phyloP scores from a whole-genome alignment of 2,888 invertebrate species.

The Yponomeuta sedellus region DNA sequence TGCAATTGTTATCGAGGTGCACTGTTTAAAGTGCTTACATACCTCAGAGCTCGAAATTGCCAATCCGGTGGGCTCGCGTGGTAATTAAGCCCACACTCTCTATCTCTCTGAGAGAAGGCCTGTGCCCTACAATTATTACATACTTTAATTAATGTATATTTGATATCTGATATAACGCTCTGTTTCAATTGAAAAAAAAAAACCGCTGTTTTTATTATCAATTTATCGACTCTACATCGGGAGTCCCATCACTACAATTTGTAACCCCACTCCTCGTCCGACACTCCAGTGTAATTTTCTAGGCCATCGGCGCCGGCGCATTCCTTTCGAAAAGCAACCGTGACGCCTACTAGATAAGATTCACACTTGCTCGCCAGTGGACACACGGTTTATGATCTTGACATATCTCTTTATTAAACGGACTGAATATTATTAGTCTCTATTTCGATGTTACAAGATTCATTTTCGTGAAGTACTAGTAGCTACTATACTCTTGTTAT shows the following conservation, averaged over 20 bases:
- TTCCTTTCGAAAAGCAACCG: not conserved
- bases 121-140: too few species aligned
- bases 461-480: not conserved
- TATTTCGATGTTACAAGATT: not conserved
- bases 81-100: too few species aligned
- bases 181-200: too few species aligned
- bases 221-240: not conserved
- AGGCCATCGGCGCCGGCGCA: conserved; percentile 23
- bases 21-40: too few species aligned
- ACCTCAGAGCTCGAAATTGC: too few species aligned
- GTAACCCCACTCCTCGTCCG: not conserved
- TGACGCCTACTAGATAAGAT: not conserved
- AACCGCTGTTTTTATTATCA: too few species aligned
- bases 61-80: too few species aligned
- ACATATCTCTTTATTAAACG: not conserved
- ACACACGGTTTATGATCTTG: not conserved
- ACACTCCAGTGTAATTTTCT: conserved; percentile 14
- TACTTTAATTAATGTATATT: too few species aligned
- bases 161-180: too few species aligned
- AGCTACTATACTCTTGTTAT: not conserved
- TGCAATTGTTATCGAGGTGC: too few species aligned
- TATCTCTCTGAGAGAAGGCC: too few species aligned
- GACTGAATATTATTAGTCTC: not conserved
- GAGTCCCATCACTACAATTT: conserved; percentile 11
- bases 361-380: not conserved